These are phyloP conservation scores for Anastrepha obliqua DNA, from an alignment of 1,140 invertebrate genomes.

Conservation along the genomic window DNA sequence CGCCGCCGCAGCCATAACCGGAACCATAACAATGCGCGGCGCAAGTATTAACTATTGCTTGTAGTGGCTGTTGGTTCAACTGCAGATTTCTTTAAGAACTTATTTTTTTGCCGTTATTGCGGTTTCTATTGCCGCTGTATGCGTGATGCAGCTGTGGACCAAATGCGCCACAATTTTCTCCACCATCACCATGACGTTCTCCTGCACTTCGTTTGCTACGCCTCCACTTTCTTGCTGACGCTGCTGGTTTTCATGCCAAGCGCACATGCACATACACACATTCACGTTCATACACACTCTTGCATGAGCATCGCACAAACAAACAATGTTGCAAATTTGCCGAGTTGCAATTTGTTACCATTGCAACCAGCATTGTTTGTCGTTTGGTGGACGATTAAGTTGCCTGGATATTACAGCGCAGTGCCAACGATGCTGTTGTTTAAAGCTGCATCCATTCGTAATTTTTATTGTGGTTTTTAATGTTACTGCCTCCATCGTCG, in stretches of 20 bases:
- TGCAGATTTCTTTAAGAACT: neutral
- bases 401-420: neutral
- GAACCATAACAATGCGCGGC: neutral
- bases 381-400: slow-evolving; percentile 24
- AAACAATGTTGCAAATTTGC: slow-evolving; percentile 36
- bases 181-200: neutral
- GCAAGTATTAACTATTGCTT: neutral
- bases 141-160: neutral
- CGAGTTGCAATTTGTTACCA: neutral
- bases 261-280: neutral
- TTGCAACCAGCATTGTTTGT: slow-evolving; percentile 4
- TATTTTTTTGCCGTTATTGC: neutral
- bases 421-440: neutral
- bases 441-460: neutral
- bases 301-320: neutral
- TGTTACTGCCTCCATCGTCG: no score
- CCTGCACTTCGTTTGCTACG: neutral
- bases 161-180: neutral
- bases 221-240: neutral
- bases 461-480: neutral
- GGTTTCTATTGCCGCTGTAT: neutral
- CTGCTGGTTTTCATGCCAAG: slow-evolving; percentile 19
- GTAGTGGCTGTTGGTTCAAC: neutral
- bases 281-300: neutral
- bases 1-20: neutral